phyloP scores from a whole-genome alignment of 1,140 invertebrate genomes.

The Prorops nasuta region DNA sequence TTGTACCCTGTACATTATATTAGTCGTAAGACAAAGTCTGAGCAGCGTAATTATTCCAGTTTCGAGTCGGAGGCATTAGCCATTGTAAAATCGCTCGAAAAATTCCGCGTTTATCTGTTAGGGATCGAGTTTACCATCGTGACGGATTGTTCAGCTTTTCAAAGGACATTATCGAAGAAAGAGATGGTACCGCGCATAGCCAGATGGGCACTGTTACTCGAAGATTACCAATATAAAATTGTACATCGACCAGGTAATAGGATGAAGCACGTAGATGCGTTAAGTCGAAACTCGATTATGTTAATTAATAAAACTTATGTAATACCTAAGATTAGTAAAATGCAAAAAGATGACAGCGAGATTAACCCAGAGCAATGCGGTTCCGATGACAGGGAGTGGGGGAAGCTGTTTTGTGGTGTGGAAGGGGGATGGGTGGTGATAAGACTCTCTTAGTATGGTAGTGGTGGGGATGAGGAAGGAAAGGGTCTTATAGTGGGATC shows the following conservation, averaged over 20 bases:
- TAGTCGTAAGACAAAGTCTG: conserved; percentile 15
- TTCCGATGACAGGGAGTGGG: too few relatives aligned
- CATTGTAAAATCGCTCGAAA: conserved; percentile 15
- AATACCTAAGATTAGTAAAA: background rate
- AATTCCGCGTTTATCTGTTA: background rate
- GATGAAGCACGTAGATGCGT: conserved; percentile 22
- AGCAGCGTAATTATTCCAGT: conserved; percentile 13
- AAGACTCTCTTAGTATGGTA: too few relatives aligned
- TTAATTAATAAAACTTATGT: background rate
- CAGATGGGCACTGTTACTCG: conserved; percentile 20
- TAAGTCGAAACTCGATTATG: conserved; percentile 25
- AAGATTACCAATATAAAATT: conserved; percentile 21
- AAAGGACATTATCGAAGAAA: background rate
- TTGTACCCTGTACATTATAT: conserved; percentile 11
- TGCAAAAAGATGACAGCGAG: conserved; percentile 7
- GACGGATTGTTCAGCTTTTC: background rate
- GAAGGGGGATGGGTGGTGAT: too few relatives aligned
- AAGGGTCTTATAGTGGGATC: too few relatives aligned
- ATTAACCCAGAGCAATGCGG: too few relatives aligned
- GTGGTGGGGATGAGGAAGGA: too few relatives aligned
- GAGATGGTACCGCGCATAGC: conserved; percentile 11
- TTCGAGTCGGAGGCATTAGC: conserved; percentile 32
- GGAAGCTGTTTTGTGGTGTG: too few relatives aligned
- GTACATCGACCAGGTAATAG: conserved; percentile 16
- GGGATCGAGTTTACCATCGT: background rate